phyloP scores from a whole-genome alignment of 2,888 invertebrate species.

The Busseola fusca region DNA sequence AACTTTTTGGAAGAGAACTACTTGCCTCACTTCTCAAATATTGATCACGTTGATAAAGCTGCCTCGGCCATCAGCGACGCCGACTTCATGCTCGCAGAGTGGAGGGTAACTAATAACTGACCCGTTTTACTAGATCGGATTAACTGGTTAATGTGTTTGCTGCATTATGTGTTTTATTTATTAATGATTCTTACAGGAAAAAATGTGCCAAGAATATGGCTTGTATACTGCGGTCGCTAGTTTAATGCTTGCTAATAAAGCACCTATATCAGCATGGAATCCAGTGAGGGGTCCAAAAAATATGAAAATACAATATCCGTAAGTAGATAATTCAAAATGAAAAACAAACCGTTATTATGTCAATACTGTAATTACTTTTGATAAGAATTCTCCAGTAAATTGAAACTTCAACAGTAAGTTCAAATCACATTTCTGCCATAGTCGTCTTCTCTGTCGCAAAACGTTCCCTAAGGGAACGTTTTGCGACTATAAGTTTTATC shows the following conservation, averaged over 20 bases:
- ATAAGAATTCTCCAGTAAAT: background rate
- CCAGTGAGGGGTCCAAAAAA: conserved; percentile 90
- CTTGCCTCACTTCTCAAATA: conserved; percentile 91
- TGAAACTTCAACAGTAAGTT: background rate
- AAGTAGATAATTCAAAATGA: conserved; percentile 61
- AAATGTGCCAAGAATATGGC: conserved; percentile 88
- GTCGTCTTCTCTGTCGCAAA: background rate
- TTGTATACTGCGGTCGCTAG: conserved; percentile 91
- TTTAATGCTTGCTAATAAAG: conserved; percentile 92
- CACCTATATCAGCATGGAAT: conserved; percentile 92
- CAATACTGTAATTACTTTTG: background rate
- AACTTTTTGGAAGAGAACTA: conserved; percentile 93
- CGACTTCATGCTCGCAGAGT: conserved; percentile 91
- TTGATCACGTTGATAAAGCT: conserved; percentile 90
- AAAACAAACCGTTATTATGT: background rate
- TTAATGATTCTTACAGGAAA: conserved; percentile 74
- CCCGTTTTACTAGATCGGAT: background rate
- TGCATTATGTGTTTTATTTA: background rate
- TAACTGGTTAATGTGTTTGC: conserved; percentile 6
- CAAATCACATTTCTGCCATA: background rate
- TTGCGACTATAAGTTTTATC: too few species aligned
- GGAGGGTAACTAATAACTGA: conserved; percentile 89
- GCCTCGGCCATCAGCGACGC: conserved; percentile 92
- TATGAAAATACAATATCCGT: conserved; percentile 84
- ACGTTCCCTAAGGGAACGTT: background rate